phyloP scores from a whole-genome alignment of 2,113 vertebrate genomes.

The Maylandia zebra region DNA sequence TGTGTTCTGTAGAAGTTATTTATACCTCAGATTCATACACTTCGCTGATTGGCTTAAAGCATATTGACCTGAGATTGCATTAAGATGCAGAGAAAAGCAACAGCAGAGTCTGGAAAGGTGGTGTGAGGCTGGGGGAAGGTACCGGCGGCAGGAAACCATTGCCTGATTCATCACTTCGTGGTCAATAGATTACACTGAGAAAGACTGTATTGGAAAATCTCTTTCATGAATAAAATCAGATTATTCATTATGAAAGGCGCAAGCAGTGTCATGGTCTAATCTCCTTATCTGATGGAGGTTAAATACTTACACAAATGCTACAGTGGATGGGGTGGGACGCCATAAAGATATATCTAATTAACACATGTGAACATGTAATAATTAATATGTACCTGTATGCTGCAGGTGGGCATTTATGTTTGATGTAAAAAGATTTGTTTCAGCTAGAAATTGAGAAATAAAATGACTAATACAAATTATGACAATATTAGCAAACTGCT shows the following conservation, averaged over 20 bases:
- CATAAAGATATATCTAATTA: neutral
- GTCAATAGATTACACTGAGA: slow-evolving; percentile 27
- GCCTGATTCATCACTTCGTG: slow-evolving; percentile 46
- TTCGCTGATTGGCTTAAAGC: neutral
- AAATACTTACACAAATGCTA: neutral
- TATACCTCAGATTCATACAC: neutral
- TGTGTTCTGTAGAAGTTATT: neutral
- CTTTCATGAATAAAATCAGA: slow-evolving; percentile 6
- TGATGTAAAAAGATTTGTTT: neutral
- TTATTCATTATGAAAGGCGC: slow-evolving; percentile 12
- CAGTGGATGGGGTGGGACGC: neutral
- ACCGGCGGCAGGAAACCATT: slow-evolving; percentile 44
- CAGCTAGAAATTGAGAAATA: neutral
- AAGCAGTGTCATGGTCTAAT: neutral
- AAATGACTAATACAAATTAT: neutral
- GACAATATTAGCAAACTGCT: neutral
- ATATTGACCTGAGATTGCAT: neutral
- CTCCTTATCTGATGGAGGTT: neutral
- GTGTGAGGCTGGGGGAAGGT: slow-evolving; percentile 9
- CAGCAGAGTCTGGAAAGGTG: neutral
- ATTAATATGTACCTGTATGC: neutral
- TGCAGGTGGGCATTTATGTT: neutral
- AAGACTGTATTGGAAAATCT: slow-evolving; percentile 12
- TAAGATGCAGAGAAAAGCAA: slow-evolving; percentile 13
- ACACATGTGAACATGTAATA: neutral